These are phyloP conservation scores for Acrocyrtus sp. DNA, from an alignment of 2,888 invertebrate genomes.

Conservation along the genomic window DNA sequence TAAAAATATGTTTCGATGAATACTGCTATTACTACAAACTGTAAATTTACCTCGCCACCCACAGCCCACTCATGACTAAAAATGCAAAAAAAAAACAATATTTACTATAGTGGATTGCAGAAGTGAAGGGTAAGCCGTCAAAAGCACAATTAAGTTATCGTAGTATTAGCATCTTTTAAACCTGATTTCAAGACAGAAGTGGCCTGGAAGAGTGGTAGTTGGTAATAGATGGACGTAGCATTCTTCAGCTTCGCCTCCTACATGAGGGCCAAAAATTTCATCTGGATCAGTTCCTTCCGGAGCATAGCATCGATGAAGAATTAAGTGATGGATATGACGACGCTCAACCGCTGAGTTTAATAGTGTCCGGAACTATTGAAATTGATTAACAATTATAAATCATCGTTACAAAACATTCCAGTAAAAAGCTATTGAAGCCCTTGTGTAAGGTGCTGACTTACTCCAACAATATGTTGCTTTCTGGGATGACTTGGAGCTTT, in stretches of 20 bases:
- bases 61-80: neutral
- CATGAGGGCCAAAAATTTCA: slow-evolving; percentile 15
- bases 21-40: too few species aligned
- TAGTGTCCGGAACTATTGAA: neutral
- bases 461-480: slow-evolving; percentile 32
- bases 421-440: too few species aligned
- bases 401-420: too few species aligned
- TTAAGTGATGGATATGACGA: slow-evolving; percentile 24
- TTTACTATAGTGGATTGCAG: too few species aligned
- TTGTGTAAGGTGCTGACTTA: neutral
- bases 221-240: neutral
- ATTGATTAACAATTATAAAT: neutral
- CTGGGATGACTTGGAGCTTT: neutral
- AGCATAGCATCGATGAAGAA: slow-evolving; percentile 17
- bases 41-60: neutral
- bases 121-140: too few species aligned
- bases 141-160: too few species aligned
- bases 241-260: neutral
- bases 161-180: too few species aligned
- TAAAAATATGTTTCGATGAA: too few species aligned
- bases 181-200: neutral
- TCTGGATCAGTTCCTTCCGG: slow-evolving; percentile 17
- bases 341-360: neutral
- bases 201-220: neutral
- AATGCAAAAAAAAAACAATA: too few species aligned